Base-by-base conservation (phyloP, 2,888 invertebrate species). In the Aspidiotus rigidus region DNA sequence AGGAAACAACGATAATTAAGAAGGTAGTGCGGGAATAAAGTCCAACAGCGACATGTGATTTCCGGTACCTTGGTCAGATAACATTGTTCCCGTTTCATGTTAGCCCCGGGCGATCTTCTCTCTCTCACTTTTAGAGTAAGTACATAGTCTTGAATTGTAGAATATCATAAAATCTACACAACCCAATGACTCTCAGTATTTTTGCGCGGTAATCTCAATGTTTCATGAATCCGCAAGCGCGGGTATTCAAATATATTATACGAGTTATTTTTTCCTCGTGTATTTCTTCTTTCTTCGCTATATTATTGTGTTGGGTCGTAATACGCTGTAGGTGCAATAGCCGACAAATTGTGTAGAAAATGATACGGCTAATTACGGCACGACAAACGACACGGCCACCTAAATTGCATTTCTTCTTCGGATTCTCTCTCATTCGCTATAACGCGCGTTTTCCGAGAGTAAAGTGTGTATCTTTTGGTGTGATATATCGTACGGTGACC, bases 11-110 rank as follows among this genome's bases (percentile, higher is more conserved):
- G 49, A 49, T 49, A 49, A 49, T 49, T 49, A 49, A 49, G 49
- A 49, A 49, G 49, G 49, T 49, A 13, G 11, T 13, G 49, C 49
- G 49, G n/a, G 49, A 49, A 49, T 49, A n/a, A 49, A 13, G 49
- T 49, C 49, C 49, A 49, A 49, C 11, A 49, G 49, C 49, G 49
- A n/a, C 49, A n/a, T 49, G 49, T 49, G 49, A n/a, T 49, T 49
- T 49, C 49, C 49, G 49, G 49, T 49, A 49, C n/a, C n/a, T 49
- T 49, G 49, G 49, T 49, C 49, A 49, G 49, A 49, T 49, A 49
- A n/a, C 49, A 49, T 49, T 49, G 49, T 49, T 49, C 49, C 49
- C 49, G n/a, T 49, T 49, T 49, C 49, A n/a, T 49, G 49, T n/a
- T n/a, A n/a, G 49, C 49, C 49, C 11, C 49, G 49, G 10, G 10